Evolutionary conservation across 2,888 invertebrate species (phyloP).

Genomic region (Diadromus collaris): DNA sequence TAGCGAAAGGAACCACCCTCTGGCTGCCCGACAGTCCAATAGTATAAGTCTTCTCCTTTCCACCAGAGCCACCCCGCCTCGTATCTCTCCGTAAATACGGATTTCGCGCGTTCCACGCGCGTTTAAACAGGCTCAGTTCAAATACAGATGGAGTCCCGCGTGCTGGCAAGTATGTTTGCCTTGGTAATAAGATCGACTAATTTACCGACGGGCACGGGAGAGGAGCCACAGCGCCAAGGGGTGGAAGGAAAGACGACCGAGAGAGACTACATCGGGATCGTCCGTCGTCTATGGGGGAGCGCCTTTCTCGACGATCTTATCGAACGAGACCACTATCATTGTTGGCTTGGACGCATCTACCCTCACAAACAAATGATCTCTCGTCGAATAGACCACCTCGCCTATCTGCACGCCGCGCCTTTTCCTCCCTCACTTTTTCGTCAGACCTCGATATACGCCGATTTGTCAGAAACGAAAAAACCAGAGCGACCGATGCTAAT

Average conservation of each 20-base stretch:
- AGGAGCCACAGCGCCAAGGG: background rate
- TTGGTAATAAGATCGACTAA: constrained; percentile 78
- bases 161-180: constrained; percentile 72
- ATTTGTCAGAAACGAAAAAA: constrained; percentile 37
- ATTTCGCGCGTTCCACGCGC: constrained; percentile 75
- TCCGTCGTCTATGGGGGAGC: constrained; percentile 20
- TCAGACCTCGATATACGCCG: background rate
- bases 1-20: constrained; percentile 52
- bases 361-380: constrained; percentile 9
- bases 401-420: background rate
- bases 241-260: background rate
- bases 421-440: background rate
- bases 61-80: constrained; percentile 37
- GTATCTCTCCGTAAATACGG: constrained; percentile 78
- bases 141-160: constrained; percentile 79
- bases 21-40: constrained; percentile 42
- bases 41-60: constrained; percentile 66
- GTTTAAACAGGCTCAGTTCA: constrained; percentile 78
- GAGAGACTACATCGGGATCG: constrained; percentile 16
- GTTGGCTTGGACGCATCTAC: background rate
- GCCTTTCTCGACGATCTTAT: constrained; percentile 27
- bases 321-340: background rate
- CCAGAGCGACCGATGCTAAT: constrained; percentile 21
- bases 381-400: background rate
- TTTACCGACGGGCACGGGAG: constrained; percentile 70